A percentile compares a stretch with the other conserved stretches of the same genome.
phyloP scores from a whole-genome alignment of 1,140 invertebrate genomes.

The Atopsyche davidsoni region DNA sequence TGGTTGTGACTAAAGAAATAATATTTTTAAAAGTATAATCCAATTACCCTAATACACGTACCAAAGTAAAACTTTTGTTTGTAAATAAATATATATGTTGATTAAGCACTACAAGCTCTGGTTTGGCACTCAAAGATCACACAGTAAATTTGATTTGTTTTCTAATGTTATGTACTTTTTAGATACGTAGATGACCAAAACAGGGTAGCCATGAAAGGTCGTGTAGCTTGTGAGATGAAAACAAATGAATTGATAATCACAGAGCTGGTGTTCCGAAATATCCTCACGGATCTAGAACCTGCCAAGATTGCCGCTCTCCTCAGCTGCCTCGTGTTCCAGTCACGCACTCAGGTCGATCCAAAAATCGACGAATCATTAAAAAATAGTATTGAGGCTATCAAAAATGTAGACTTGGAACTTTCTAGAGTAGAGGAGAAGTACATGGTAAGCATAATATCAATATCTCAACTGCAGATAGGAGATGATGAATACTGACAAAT shows the following conservation, averaged over 20 bases:
- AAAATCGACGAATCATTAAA: conserved; percentile 50
- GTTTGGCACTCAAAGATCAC: no score
- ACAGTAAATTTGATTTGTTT: no score
- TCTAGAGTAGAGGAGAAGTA: conserved; percentile 41
- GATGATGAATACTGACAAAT: no score
- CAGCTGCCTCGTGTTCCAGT: conserved; percentile 89
- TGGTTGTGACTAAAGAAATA: no score
- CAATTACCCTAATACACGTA: no score
- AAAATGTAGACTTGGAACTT: conserved; percentile 40
- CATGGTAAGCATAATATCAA: conserved; percentile 33
- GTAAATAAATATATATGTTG: no score
- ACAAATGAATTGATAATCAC: conserved; percentile 92
- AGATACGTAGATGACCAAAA: conserved; percentile 31
- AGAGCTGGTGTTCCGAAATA: conserved; percentile 91
- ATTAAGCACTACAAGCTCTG: no score
- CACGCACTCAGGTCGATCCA: conserved; percentile 57
- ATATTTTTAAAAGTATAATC: no score
- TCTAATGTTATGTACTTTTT: conserved; percentile 8
- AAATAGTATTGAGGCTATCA: conserved; percentile 42
- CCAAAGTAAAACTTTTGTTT: no score
- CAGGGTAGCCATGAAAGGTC: conserved; percentile 76
- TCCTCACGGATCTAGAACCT: conserved; percentile 76
- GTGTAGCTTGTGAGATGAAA: conserved; percentile 94
- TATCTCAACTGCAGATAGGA: no score
- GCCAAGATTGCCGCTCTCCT: conserved; percentile 90